Evolutionary conservation across 2,888 invertebrate genomes (phyloP).

Genomic region (Diplolepis rosae): DNA sequence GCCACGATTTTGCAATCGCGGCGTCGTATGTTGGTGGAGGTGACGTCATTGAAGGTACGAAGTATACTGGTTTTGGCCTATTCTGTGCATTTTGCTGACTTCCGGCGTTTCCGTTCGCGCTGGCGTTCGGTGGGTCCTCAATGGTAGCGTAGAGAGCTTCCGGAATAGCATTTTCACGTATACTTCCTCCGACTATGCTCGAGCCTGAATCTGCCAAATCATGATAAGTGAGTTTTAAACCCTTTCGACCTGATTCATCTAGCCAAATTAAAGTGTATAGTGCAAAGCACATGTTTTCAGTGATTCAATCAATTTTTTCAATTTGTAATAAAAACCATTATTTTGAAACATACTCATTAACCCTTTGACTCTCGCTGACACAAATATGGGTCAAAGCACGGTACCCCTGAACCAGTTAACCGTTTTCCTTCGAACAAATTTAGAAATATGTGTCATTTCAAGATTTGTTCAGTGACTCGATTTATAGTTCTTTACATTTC

Average conservation of each 20-base stretch:
- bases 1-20: conserved; percentile 68
- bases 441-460: too few relatives aligned
- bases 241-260: background rate
- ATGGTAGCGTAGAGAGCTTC: conserved; percentile 67
- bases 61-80: conserved; percentile 61
- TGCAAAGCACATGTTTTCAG: background rate
- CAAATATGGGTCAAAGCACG: too few relatives aligned
- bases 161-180: conserved; percentile 63
- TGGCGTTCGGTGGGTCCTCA: conserved; percentile 58
- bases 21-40: conserved; percentile 72
- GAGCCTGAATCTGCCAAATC: conserved; percentile 62
- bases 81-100: conserved; percentile 54
- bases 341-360: too few relatives aligned
- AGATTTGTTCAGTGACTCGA: too few relatives aligned
- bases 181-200: conserved; percentile 58
- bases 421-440: too few relatives aligned
- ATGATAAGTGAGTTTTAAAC: conserved; percentile 12
- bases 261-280: background rate
- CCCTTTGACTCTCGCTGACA: too few relatives aligned
- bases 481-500: too few relatives aligned
- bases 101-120: conserved; percentile 52
- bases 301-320: background rate
- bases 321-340: too few relatives aligned
- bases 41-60: conserved; percentile 70
- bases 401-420: too few relatives aligned